Evolutionary conservation across 2,888 invertebrate genomes (phyloP), one percentile per base, ranked within the genome.

Genomic region (Ectemnius lituratus): DNA sequence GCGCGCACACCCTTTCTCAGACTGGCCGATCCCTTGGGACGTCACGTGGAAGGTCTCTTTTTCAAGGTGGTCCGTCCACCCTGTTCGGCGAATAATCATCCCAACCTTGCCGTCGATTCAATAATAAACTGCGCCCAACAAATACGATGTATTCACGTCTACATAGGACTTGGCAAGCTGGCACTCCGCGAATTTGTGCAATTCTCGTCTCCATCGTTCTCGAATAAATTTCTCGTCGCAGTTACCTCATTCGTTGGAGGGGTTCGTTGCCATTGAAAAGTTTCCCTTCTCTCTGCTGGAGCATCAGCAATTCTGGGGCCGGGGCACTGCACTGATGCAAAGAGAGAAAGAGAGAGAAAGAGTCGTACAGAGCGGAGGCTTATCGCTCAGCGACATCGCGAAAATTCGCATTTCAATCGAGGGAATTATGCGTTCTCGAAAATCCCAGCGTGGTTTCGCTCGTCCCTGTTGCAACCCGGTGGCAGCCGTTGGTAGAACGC

Each of bases 391-490:
- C 72, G 72, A 72, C 72, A 82, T 81, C 79, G 62, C 69, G 84
- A 59, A 83, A 83, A 83, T 79, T 83, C 81, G 74, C 73, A 81
- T 82, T 79, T 78, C 82, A 78, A 71, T 73, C 69, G 1, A 2
- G 77, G 67, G 67, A 79, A 81, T 84, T 81, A 84, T 81, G 76
- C 79, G 79, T 65, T 76, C 76, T 76, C 74, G 78, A 77, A 81
- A 77, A 75, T 73, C 67, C 64, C 45, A 23, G 23, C 23, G 23
- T 23, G 23, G 3, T 23, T 3, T 23, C 23, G 23, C 23, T 23
- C 64, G 59, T 47, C 58, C 58, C 63, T 13, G 52, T 1, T 16
- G 52, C 52, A 52, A 18, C 13, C n/a, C n/a, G 63, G 23, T 3
- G 23, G 72, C 23, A 2, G 23, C 23, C 23, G 23, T 2, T 23